phyloP scores from a whole-genome alignment of 2,888 invertebrate species.

The Zonitis immaculata region DNA sequence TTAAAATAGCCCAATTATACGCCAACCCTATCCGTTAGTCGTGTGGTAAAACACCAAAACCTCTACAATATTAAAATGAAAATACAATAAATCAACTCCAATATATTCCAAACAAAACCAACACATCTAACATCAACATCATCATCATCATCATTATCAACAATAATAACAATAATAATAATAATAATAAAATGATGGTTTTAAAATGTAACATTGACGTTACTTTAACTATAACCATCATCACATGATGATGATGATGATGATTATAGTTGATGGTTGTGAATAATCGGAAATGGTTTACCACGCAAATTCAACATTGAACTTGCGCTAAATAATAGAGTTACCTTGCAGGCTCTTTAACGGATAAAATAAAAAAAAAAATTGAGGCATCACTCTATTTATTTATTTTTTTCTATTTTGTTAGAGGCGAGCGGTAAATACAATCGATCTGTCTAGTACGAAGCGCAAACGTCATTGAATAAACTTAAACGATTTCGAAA shows the following conservation, averaged over 20 bases:
- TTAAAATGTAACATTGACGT: too few species aligned
- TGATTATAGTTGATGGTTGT: too few species aligned
- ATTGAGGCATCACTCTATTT: neutral
- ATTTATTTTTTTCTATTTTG: too few species aligned
- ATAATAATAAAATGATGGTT: neutral
- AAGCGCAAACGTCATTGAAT: neutral
- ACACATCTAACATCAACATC: too few species aligned
- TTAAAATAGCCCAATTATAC: conserved; percentile 3
- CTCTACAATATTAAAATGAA: neutral
- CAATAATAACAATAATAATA: neutral
- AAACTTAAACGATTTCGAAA: neutral
- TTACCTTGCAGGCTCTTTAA: neutral
- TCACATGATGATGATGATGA: too few species aligned
- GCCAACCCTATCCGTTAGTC: neutral
- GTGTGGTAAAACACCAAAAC: neutral
- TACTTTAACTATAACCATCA: too few species aligned
- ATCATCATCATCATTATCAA: neutral
- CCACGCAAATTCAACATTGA: neutral
- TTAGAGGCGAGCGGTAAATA: neutral
- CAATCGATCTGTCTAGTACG: neutral
- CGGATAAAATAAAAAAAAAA: neutral
- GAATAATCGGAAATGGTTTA: neutral
- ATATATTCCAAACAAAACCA: neutral
- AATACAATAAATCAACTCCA: neutral
- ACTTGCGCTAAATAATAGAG: neutral